These are phyloP conservation scores for Astatoreochromis straeleni DNA, from an alignment of 2,113 vertebrate genomes.

Conservation along the genomic window DNA sequence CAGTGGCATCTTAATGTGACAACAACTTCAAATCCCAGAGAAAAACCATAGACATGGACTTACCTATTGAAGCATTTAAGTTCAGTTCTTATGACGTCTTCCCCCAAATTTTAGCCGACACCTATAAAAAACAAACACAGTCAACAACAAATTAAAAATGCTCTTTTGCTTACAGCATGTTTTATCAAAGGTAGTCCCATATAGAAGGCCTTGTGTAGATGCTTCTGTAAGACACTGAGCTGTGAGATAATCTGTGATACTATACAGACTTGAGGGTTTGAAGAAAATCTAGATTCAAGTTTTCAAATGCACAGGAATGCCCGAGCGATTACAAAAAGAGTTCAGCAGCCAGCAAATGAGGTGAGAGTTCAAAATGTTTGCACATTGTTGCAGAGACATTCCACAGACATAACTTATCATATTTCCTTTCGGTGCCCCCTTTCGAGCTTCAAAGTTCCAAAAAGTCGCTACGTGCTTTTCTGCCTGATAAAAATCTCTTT, in stretches of 20 bases:
- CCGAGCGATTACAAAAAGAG: background rate
- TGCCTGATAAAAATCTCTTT: conserved; percentile 31
- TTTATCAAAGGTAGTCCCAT: background rate
- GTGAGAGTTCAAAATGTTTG: conserved; percentile 25
- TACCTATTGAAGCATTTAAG: background rate
- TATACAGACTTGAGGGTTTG: background rate
- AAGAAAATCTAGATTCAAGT: background rate
- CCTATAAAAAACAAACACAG: conserved; percentile 8
- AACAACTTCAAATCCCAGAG: accelerated
- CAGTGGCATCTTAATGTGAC: background rate
- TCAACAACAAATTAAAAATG: background rate
- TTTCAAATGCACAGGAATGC: conserved; percentile 6
- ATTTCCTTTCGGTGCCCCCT: conserved; percentile 31
- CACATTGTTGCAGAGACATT: conserved; percentile 40
- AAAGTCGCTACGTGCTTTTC: conserved; percentile 40
- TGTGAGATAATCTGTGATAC: background rate
- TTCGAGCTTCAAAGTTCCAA: conserved; percentile 16
- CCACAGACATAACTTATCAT: conserved; percentile 34
- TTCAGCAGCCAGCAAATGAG: conserved; percentile 6
- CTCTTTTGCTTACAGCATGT: background rate
- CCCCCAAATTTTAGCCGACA: background rate
- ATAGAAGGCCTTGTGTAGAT: background rate
- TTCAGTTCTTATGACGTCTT: background rate
- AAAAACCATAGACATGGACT: background rate
- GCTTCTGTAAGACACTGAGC: background rate